phyloP scores from a whole-genome alignment of 2,113 vertebrate species.

The Coryphaenoides rupestris region DNA sequence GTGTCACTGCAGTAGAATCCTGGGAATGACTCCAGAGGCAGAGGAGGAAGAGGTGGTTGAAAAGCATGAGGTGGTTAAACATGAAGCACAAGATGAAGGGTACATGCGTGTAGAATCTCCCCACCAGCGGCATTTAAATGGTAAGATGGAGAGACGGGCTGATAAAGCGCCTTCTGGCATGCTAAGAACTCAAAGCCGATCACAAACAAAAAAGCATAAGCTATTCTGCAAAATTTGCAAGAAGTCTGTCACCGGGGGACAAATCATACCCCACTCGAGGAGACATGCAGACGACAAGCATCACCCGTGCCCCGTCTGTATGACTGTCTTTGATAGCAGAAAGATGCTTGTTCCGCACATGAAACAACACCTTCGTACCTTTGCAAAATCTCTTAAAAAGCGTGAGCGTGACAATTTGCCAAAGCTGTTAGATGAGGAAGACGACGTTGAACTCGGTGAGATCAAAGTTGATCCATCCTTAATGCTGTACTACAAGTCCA shows the following conservation, averaged over 20 bases:
- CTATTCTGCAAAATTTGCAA: slow-evolving; percentile 91
- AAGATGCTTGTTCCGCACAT: slow-evolving; percentile 86
- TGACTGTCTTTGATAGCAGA: slow-evolving; percentile 84
- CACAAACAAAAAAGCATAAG: slow-evolving; percentile 82
- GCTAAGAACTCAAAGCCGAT: slow-evolving; percentile 72
- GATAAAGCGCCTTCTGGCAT: slow-evolving; percentile 51
- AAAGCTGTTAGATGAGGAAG: slow-evolving; percentile 49
- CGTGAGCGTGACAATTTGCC: slow-evolving; percentile 53
- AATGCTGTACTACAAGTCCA: slow-evolving; percentile 74
- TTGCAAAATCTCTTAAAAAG: slow-evolving; percentile 65
- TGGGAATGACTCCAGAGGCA: slow-evolving; percentile 80
- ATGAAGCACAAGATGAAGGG: background rate
- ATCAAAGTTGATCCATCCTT: slow-evolving; percentile 65
- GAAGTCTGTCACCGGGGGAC: slow-evolving; percentile 81
- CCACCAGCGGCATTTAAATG: slow-evolving; percentile 34
- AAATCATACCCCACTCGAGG: slow-evolving; percentile 90
- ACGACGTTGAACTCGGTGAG: slow-evolving; percentile 70
- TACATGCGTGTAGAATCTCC: slow-evolving; percentile 57
- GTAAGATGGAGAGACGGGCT: slow-evolving; percentile 12
- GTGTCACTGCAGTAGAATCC: slow-evolving; percentile 82
- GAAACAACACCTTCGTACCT: slow-evolving; percentile 83
- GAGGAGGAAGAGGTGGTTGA: slow-evolving; percentile 76
- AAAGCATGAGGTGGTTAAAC: slow-evolving; percentile 27
- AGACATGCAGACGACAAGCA: slow-evolving; percentile 83
- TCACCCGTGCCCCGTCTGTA: slow-evolving; percentile 89